Base-by-base conservation (phyloP, 2,888 invertebrate species). In the Auanema sp. region DNA sequence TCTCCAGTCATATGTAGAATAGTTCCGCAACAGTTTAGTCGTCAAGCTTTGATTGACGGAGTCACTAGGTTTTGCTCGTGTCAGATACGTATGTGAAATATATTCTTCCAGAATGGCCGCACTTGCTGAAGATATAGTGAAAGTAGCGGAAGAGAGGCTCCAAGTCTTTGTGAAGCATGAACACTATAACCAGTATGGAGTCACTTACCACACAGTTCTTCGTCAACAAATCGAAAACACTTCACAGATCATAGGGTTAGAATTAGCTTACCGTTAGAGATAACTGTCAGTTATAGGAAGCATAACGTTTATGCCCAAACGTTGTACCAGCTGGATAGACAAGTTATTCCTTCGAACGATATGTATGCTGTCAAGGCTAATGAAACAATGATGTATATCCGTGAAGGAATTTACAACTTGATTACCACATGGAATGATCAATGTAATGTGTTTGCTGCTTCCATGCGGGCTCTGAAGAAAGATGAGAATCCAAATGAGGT, bases 1-100 rank as follows among this genome's bases (percentile, higher is more conserved):
- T 74, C 76, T 0, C 77, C 82, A 8, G 77, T 83, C 50, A 54
- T 72, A 23, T 79, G 80, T 64, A 47, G 60, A 12, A 66, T 79
- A 10, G 57, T 53, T 23, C 62, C 62, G 21, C 66, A 66, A 10
- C 69, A 69, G 47, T 59, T 68, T 14, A 69, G 58, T 51, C 57
- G 60, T 43, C 64, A 69, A 23, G 66, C 65, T 6, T 54, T 72
- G 5, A 47, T 65, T n/a, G 69, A 70, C 10, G 68, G 62, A 24
- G 42, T 67, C 50, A 68, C 58, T 25, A 56, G 70, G 43, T 64
- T 55, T n/a, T n/a, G n/a, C n/a, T n/a, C n/a, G n/a, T n/a, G n/a
- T n/a, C 40, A 40, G 44, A 18, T n/a, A n/a, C n/a, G n/a, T n/a
- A n/a, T n/a, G n/a, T n/a, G n/a, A n/a, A n/a, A n/a, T n/a, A 18